A percentile compares a stretch with the other conserved stretches of the same genome.
These are phyloP conservation scores for Herpetotheres cachinnans DNA, from an alignment of 2,113 vertebrate species.

Conservation along the genomic window DNA sequence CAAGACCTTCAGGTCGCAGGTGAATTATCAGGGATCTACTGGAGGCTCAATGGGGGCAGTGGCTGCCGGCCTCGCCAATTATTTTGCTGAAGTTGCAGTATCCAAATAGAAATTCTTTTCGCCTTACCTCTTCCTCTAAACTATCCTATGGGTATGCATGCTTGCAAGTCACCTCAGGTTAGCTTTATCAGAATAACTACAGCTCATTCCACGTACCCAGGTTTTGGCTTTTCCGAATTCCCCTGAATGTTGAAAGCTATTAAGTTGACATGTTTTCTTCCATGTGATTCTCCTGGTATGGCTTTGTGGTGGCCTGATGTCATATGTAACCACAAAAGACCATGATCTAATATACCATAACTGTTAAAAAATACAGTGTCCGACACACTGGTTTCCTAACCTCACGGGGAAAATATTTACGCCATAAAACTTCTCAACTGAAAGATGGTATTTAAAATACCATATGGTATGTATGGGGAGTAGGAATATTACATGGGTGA, in stretches of 20 bases:
- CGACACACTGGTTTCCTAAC: background rate
- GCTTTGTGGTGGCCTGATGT: conserved; percentile 7
- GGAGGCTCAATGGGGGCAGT: background rate
- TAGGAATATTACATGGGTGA: background rate
- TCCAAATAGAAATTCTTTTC: background rate
- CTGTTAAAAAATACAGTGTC: conserved; percentile 12
- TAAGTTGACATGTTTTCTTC: background rate
- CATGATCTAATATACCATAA: conserved; percentile 48
- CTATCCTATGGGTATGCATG: background rate
- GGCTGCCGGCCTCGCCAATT: background rate
- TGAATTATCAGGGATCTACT: background rate
- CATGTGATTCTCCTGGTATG: background rate
- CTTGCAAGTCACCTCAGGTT: background rate
- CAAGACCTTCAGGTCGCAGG: background rate
- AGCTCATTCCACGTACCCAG: background rate
- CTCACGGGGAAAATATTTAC: conserved; percentile 20
- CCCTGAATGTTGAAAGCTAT: background rate
- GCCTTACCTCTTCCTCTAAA: background rate
- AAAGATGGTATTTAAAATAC: background rate
- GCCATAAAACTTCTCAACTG: background rate
- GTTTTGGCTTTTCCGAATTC: background rate
- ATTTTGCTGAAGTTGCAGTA: background rate
- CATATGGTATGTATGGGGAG: background rate
- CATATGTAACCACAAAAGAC: conserved; percentile 10
- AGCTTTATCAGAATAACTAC: background rate